Conservation (phyloP, 1,140 invertebrate genomes). For the Drosophila melanogaster region DNA sequence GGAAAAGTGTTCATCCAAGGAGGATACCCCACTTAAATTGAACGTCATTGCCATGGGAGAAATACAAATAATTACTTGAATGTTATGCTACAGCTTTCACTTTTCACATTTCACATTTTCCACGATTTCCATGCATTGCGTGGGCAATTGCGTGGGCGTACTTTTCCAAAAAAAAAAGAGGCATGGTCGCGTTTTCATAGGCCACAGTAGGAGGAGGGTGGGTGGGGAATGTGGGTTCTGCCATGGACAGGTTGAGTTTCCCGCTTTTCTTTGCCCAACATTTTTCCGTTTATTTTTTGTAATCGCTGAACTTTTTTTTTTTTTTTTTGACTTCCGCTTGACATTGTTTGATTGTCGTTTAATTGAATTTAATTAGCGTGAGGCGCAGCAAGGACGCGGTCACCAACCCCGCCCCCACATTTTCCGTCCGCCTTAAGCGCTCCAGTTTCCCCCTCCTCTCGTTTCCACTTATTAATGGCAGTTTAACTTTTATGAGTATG, state of each 20-base stretch:
- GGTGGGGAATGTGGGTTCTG: not conserved
- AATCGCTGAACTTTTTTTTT: constrained; percentile 47
- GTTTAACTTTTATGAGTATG: constrained; percentile 74
- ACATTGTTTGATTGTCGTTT: constrained; percentile 84
- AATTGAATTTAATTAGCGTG: constrained; percentile 84
- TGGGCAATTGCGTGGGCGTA: constrained; percentile 57
- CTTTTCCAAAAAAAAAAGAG: constrained; percentile 6
- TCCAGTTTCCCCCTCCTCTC: constrained; percentile 15
- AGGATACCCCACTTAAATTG: not conserved
- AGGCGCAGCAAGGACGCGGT: constrained; percentile 63
- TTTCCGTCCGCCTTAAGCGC: too few species aligned
- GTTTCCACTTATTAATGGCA: constrained; percentile 66
- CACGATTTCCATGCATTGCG: constrained; percentile 23
- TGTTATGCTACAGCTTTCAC: constrained; percentile 78
- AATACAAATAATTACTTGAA: constrained; percentile 79
- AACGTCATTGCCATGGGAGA: constrained; percentile 15
- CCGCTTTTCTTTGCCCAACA: constrained; percentile 9
- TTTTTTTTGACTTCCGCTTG: constrained; percentile 73
- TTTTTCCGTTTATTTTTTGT: constrained; percentile 15
- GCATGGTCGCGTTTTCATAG: constrained; percentile 1
- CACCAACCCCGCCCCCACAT: not conserved
- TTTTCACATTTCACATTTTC: constrained; percentile 77
- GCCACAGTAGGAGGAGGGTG: not conserved
- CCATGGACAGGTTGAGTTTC: constrained; percentile 39
- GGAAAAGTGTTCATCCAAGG: too few species aligned